phyloP scores from a whole-genome alignment of 2,888 invertebrate species.

The Lasioglossum vierecki region DNA sequence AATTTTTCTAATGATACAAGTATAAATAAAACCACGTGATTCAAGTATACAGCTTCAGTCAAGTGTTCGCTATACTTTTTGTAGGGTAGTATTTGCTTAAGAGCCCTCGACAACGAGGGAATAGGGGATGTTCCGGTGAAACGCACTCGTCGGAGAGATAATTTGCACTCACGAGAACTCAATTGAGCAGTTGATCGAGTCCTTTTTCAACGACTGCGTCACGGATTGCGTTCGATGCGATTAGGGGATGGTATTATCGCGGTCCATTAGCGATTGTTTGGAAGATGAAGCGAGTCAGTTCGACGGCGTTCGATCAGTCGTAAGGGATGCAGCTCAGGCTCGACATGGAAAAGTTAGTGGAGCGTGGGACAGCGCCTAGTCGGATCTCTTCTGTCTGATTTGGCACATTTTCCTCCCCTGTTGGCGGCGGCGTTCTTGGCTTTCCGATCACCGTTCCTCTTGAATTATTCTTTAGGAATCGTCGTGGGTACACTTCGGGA shows the following conservation, averaged over 20 bases:
- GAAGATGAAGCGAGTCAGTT: slow-evolving; percentile 70
- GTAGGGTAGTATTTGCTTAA: neutral
- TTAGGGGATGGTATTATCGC: slow-evolving; percentile 73
- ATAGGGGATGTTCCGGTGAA: neutral
- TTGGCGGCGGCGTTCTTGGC: slow-evolving; percentile 49
- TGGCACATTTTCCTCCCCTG: slow-evolving; percentile 70
- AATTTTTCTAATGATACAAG: too few species aligned
- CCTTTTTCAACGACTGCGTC: slow-evolving; percentile 51
- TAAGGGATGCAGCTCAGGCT: slow-evolving; percentile 55
- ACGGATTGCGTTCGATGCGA: slow-evolving; percentile 62
- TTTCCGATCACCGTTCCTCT: slow-evolving; percentile 22
- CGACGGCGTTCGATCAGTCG: slow-evolving; percentile 73
- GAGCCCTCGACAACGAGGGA: neutral
- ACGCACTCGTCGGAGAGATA: neutral
- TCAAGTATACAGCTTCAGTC: neutral
- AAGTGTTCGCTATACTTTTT: neutral
- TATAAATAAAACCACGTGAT: neutral
- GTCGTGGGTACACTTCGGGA: neutral
- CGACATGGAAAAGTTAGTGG: slow-evolving; percentile 74
- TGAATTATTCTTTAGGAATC: slow-evolving; percentile 12
- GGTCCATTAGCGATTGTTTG: slow-evolving; percentile 79
- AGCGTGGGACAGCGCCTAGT: slow-evolving; percentile 67
- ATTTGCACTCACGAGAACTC: slow-evolving; percentile 25
- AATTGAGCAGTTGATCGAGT: slow-evolving; percentile 57
- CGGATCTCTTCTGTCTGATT: slow-evolving; percentile 79